Conservation (phyloP, 1,140 invertebrate genomes). For the Bombyx mori region DNA sequence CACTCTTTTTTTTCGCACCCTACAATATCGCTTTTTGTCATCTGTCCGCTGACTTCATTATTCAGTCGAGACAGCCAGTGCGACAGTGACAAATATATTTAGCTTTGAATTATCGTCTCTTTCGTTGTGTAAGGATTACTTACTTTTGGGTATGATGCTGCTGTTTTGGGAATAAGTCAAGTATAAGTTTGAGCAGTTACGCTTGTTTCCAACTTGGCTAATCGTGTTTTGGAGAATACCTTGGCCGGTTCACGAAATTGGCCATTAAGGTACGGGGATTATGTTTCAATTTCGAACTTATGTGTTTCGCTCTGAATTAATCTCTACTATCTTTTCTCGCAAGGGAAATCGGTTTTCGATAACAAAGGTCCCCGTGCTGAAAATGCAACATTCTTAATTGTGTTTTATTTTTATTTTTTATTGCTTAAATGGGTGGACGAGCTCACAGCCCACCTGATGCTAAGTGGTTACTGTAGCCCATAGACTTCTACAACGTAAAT, state of each 20-base stretch:
- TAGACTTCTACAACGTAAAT: no score
- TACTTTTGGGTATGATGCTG: no score
- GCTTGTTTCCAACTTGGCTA: not conserved
- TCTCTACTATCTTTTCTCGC: not conserved
- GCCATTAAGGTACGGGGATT: not conserved
- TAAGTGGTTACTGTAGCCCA: no score
- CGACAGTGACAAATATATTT: constrained; percentile 8
- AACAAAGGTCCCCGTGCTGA: no score
- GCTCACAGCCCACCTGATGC: no score
- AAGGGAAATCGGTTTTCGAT: no score
- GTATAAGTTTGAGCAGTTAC: not conserved
- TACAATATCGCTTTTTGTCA: constrained; percentile 8
- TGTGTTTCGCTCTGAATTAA: not conserved
- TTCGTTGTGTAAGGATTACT: no score
- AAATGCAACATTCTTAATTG: no score
- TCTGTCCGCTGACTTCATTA: constrained; percentile 3
- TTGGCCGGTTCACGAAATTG: no score
- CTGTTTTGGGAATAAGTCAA: not conserved
- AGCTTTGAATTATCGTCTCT: constrained; percentile 5
- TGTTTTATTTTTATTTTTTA: no score
- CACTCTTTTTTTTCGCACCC: not conserved
- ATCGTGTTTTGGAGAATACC: no score
- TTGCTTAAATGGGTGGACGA: no score
- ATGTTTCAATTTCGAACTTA: not conserved
- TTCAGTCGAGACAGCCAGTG: constrained; percentile 5